A percentile compares a stretch with the other conserved stretches of the same genome.
Conservation (phyloP, 1,140 invertebrate species). For the Mactra quadrangularis region DNA sequence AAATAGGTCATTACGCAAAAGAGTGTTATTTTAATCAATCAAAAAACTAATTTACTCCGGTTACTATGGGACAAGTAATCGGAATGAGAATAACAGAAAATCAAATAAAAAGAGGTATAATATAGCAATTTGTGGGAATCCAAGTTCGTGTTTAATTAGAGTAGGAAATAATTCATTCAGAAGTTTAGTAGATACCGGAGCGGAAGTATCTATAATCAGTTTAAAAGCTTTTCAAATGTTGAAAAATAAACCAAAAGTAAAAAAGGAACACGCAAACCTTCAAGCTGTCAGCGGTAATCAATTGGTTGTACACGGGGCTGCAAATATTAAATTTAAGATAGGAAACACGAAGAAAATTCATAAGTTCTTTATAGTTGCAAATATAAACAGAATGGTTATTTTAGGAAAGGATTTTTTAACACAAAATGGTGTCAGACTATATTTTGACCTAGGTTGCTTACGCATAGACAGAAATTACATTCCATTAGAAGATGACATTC, state of each 20-base stretch:
- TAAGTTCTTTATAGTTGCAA: constrained; percentile 7
- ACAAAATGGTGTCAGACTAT: background rate
- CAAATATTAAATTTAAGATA: constrained; percentile 2
- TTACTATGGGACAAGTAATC: no score
- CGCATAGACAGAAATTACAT: constrained; percentile 1
- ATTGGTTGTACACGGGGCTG: background rate
- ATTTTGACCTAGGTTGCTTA: constrained; percentile 7
- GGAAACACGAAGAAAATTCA: background rate
- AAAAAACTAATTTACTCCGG: background rate
- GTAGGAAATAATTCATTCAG: constrained; percentile 7
- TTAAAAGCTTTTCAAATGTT: background rate
- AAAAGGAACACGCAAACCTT: background rate
- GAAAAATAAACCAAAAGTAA: constrained; percentile 7
- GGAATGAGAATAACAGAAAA: no score
- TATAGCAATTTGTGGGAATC: no score
- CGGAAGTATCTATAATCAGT: constrained; percentile 2
- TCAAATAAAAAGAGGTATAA: background rate
- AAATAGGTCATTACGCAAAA: background rate
- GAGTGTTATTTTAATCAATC: background rate
- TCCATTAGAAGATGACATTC: constrained; percentile 5
- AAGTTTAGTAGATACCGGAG: constrained; percentile 15
- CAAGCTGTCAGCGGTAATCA: constrained; percentile 6
- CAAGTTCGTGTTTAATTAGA: constrained; percentile 11
- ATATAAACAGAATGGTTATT: constrained; percentile 42
- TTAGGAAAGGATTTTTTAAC: constrained; percentile 23